Percentiles rank a stretch among this genome's conserved stretches.
Evolutionary conservation across 2,113 vertebrate genomes (phyloP).

Genomic region (Ondatra zibethicus): DNA sequence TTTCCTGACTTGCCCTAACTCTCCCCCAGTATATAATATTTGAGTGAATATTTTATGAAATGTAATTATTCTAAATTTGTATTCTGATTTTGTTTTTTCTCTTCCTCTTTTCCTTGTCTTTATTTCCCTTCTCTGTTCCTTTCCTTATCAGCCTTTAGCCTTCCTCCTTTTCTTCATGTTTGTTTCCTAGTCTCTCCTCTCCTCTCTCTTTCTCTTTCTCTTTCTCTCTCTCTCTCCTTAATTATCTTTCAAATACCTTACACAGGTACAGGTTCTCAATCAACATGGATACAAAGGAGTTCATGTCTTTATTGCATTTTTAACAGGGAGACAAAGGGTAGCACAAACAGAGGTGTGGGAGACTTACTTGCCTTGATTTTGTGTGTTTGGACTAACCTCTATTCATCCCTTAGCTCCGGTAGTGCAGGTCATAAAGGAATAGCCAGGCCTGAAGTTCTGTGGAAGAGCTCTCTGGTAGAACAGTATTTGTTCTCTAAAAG

Average conservation of each 20-base stretch:
- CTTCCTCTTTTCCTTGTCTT: background rate
- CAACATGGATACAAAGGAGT: background rate
- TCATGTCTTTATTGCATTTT: slow-evolving; percentile 68
- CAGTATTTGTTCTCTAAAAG: slow-evolving; percentile 45
- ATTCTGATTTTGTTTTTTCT: background rate
- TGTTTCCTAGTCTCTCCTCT: background rate
- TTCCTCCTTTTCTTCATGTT: background rate
- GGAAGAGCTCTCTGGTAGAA: slow-evolving; percentile 16
- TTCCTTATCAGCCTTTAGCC: background rate
- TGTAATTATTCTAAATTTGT: background rate
- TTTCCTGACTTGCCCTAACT: background rate
- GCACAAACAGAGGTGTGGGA: slow-evolving; percentile 71
- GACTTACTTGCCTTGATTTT: slow-evolving; percentile 39
- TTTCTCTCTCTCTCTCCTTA: background rate
- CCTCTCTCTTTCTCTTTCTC: background rate
- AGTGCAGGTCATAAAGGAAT: slow-evolving; percentile 32
- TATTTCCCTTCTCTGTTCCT: background rate
- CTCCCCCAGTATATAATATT: background rate
- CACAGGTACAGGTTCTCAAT: background rate
- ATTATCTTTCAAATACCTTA: background rate
- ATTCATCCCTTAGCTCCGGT: slow-evolving; percentile 17
- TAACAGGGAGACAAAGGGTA: slow-evolving; percentile 79
- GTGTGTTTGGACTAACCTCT: slow-evolving; percentile 69
- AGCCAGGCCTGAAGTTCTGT: background rate
- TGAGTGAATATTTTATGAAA: background rate